Conservation (phyloP, 2,113 vertebrate genomes). For the Stomatorhinus ivindoensis region DNA sequence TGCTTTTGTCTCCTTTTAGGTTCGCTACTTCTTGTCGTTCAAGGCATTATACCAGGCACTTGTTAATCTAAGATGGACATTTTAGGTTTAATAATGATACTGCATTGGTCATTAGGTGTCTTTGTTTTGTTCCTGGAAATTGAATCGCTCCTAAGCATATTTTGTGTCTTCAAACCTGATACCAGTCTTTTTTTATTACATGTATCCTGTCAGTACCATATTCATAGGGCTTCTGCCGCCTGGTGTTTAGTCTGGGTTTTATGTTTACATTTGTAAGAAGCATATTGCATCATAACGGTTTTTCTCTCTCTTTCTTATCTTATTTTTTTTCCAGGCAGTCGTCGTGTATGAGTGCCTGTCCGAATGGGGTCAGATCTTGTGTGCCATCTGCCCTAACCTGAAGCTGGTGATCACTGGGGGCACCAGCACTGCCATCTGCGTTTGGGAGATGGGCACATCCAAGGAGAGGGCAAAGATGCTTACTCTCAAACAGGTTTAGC, state of each 20-base stretch:
- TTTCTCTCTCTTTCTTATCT: too few relatives aligned
- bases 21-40: not conserved
- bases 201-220: not conserved
- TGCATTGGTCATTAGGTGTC: not conserved
- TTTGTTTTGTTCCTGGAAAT: not conserved
- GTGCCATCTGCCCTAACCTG: conserved; percentile 88
- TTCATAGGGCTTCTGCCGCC: not conserved
- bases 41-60: not conserved
- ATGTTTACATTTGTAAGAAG: not conserved
- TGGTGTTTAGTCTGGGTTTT: not conserved
- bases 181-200: not conserved
- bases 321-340: conserved; percentile 62
- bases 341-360: conserved; percentile 94
- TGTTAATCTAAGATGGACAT: not conserved
- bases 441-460: conserved; percentile 88
- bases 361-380: conserved; percentile 94
- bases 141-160: not conserved
- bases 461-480: conserved; percentile 89
- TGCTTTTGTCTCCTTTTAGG: not conserved
- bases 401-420: conserved; percentile 88
- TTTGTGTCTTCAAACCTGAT: not conserved
- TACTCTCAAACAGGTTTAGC: conserved; percentile 81
- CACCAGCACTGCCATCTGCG: conserved; percentile 88
- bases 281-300: not conserved
- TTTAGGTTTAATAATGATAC: not conserved